Evolutionary conservation across 1,140 invertebrate species (phyloP).

Genomic region (Gerris buenoi): DNA sequence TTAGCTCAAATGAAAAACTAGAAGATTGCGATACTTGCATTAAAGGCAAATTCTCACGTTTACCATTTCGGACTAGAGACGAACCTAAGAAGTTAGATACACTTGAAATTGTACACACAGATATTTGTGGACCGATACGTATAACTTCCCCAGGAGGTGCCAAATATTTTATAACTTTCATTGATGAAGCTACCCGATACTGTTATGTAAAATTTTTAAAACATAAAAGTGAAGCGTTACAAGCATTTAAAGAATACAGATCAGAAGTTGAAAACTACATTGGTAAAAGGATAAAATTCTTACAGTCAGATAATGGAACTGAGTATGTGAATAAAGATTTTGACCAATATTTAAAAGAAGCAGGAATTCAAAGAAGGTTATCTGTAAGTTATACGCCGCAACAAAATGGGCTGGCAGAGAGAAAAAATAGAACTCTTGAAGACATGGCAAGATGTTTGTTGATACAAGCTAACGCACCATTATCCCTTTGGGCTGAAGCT

Average conservation of each 20-base stretch:
- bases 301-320: slow-evolving; percentile 24
- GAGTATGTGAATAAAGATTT: slow-evolving; percentile 20
- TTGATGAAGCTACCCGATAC: background rate
- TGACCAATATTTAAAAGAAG: slow-evolving; percentile 2
- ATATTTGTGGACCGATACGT: too few relatives aligned
- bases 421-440: slow-evolving; percentile 26
- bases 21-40: too few relatives aligned
- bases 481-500: slow-evolving; percentile 19
- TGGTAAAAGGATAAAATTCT: slow-evolving; percentile 14
- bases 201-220: slow-evolving; percentile 1
- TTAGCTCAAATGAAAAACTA: too few relatives aligned
- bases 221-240: slow-evolving; percentile 4
- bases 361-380: slow-evolving; percentile 5
- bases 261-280: slow-evolving; percentile 2
- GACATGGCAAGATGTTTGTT: slow-evolving; percentile 25
- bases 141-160: too few relatives aligned
- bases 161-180: background rate
- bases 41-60: too few relatives aligned
- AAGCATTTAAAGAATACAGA: slow-evolving; percentile 5
- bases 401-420: slow-evolving; percentile 30
- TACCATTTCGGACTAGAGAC: too few relatives aligned
- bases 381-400: slow-evolving; percentile 27
- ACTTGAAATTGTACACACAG: too few relatives aligned
- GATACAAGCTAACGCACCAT: slow-evolving; percentile 16
- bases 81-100: too few relatives aligned